phyloP scores from a whole-genome alignment of 37 sponge, comb jelly and placozoan genomes.

The Crambe crambe region DNA sequence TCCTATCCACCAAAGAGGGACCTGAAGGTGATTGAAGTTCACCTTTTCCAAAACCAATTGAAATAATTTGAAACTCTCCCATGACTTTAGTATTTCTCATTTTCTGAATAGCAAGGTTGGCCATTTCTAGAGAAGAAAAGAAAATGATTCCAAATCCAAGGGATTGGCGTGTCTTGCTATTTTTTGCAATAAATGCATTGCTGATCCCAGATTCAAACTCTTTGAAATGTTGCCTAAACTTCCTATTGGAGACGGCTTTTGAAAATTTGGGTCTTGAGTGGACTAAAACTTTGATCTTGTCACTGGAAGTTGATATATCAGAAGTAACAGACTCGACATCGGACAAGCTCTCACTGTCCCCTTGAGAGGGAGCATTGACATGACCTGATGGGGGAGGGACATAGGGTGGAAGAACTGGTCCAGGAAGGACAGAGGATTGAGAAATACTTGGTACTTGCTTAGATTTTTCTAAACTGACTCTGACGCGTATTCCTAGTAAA shows the following conservation, averaged over 20 bases:
- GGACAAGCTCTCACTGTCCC: background rate
- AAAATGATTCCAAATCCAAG: conserved; percentile 36
- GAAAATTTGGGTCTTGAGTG: conserved; percentile 13
- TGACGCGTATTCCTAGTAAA: conserved; percentile 13
- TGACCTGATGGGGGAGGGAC: background rate
- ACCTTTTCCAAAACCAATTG: background rate
- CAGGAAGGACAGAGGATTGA: background rate
- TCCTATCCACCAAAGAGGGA: background rate
- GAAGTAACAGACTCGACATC: conserved; percentile 2
- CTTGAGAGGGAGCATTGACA: background rate
- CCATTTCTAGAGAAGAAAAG: conserved; percentile 19
- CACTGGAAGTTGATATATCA: background rate
- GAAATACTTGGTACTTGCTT: background rate
- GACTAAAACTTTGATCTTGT: background rate
- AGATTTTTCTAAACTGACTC: background rate
- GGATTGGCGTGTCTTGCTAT: conserved; percentile 11
- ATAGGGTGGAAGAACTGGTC: background rate
- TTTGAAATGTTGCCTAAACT: conserved; percentile 4
- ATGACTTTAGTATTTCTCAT: background rate
- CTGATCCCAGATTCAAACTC: conserved; percentile 8
- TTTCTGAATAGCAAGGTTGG: conserved; percentile 24
- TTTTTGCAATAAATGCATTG: conserved; percentile 9
- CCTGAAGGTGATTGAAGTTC: background rate
- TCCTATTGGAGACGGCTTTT: background rate
- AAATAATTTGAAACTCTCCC: background rate